Conservation (phyloP, 2,888 invertebrate genomes). For the Temnothorax rugatulus region DNA sequence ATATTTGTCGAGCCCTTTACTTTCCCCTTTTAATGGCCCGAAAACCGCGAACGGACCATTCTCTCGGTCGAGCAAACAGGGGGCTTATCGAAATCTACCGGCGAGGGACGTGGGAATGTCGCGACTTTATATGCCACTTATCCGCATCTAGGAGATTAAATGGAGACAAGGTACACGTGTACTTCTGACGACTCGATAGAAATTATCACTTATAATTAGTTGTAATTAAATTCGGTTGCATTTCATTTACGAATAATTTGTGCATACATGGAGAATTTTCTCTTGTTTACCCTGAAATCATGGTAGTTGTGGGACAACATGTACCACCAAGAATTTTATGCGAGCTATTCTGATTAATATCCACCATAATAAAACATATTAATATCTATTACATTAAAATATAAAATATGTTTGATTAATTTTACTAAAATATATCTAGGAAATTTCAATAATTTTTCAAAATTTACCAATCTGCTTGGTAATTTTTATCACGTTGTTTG, state of each 20-base stretch:
- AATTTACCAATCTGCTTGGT: no score
- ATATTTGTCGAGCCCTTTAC: constrained; percentile 67
- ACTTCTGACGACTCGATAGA: constrained; percentile 23
- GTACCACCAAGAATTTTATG: no score
- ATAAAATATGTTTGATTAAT: no score
- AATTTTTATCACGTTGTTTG: no score
- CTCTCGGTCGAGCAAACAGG: constrained; percentile 77
- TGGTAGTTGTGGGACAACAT: no score
- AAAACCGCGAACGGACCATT: constrained; percentile 76
- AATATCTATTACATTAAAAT: no score
- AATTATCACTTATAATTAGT: background rate
- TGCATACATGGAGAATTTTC: no score
- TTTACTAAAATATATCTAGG: no score
- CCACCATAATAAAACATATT: no score
- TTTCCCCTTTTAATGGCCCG: constrained; percentile 42
- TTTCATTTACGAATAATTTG: background rate
- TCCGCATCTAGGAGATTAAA: constrained; percentile 82
- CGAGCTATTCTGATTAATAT: no score
- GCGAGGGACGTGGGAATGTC: constrained; percentile 82
- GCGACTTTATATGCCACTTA: constrained; percentile 82
- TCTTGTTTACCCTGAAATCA: no score
- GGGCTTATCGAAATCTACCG: constrained; percentile 80
- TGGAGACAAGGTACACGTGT: constrained; percentile 22
- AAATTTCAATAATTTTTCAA: no score
- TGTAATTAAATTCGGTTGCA: background rate